Conservation (phyloP, 2,888 invertebrate species). For the Tryphoninae sp. region DNA sequence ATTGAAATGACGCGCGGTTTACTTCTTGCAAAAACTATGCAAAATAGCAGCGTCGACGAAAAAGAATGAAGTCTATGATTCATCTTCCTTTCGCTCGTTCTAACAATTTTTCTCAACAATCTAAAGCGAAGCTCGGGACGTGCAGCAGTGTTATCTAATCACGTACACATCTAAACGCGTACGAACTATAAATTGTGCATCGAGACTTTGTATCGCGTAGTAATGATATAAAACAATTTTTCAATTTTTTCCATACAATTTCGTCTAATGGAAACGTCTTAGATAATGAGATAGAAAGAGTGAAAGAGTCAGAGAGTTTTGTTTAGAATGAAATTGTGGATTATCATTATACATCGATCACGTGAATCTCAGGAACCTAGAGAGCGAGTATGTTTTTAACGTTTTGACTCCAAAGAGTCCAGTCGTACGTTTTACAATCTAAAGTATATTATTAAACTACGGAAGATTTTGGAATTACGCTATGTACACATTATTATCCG, state of each 20-base stretch:
- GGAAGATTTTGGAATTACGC: constrained; percentile 63
- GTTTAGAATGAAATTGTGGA: background rate
- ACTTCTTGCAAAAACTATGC: constrained; percentile 18
- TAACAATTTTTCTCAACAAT: constrained; percentile 50
- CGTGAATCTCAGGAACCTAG: constrained; percentile 59
- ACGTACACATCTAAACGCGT: constrained; percentile 32
- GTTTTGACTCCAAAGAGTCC: constrained; percentile 55
- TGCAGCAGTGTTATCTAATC: constrained; percentile 36
- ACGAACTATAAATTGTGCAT: constrained; percentile 6
- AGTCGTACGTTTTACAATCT: constrained; percentile 55
- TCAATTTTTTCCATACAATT: background rate
- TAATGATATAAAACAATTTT: constrained; percentile 13
- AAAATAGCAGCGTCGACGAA: constrained; percentile 32
- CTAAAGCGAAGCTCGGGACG: constrained; percentile 52
- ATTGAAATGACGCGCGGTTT: constrained; percentile 15
- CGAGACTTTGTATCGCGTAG: constrained; percentile 6
- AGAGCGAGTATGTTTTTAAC: constrained; percentile 62
- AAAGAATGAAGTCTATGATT: constrained; percentile 11
- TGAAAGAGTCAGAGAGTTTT: background rate
- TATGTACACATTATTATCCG: constrained; percentile 60
- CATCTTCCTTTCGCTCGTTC: constrained; percentile 4
- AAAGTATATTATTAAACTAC: constrained; percentile 51
- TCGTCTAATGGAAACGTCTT: constrained; percentile 7
- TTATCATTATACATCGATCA: constrained; percentile 53
- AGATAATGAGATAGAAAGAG: background rate